These are phyloP conservation scores for Tetraodon nigroviridis DNA, from an alignment of 2,113 vertebrate genomes.

Conservation along the genomic window DNA sequence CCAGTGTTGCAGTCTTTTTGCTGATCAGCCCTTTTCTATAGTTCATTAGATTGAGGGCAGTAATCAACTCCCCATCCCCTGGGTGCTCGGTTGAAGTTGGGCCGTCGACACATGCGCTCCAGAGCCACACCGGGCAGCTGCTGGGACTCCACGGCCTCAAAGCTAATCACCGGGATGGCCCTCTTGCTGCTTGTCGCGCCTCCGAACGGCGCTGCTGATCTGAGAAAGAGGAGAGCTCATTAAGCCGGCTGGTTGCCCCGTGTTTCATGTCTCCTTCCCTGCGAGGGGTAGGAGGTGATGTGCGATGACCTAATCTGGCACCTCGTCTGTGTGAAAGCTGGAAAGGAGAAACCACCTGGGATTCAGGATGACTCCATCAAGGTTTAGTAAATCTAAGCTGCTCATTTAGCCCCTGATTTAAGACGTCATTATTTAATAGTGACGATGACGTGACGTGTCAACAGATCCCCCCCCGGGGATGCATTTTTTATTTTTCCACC, in stretches of 20 bases:
- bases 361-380: slow-evolving; percentile 4
- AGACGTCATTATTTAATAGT: slow-evolving; percentile 18
- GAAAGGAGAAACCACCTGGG: background rate
- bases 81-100: slow-evolving; percentile 87
- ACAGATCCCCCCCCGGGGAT: too few relatives aligned
- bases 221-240: slow-evolving; percentile 46
- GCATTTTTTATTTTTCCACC: slow-evolving; percentile 7
- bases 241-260: background rate
- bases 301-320: slow-evolving; percentile 7
- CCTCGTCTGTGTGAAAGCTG: too few relatives aligned
- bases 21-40: slow-evolving; percentile 65
- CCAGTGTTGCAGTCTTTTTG: slow-evolving; percentile 34
- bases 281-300: background rate
- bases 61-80: slow-evolving; percentile 79
- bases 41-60: slow-evolving; percentile 83
- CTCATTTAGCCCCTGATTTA: slow-evolving; percentile 21
- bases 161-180: slow-evolving; percentile 56
- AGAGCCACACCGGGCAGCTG: slow-evolving; percentile 61
- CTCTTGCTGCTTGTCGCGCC: slow-evolving; percentile 64
- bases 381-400: background rate
- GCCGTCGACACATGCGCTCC: slow-evolving; percentile 76
- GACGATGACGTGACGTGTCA: slow-evolving; percentile 16
- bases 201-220: slow-evolving; percentile 84
- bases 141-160: slow-evolving; percentile 64
- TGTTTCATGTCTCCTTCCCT: background rate